Percentiles rank a stretch among this genome's conserved stretches.
Conservation (phyloP, 2,888 invertebrate species). For the Matsumyia berberina region DNA sequence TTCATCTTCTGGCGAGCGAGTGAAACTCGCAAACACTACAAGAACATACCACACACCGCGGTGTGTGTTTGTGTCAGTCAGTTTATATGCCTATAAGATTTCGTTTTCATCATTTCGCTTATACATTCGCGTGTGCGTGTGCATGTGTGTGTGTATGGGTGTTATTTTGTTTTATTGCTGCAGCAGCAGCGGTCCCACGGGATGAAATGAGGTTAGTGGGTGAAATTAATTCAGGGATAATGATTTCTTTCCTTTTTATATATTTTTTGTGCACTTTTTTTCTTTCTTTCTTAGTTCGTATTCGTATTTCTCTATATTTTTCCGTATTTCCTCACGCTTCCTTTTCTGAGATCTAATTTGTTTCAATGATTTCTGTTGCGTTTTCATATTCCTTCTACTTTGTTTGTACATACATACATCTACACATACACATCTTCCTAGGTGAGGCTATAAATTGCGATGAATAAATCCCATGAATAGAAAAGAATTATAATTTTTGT, state of each 20-base stretch:
- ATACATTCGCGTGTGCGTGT: neutral
- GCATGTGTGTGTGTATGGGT: constrained; percentile 10
- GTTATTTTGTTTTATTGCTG: constrained; percentile 70
- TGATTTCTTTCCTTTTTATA: constrained; percentile 69
- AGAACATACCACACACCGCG: too few species aligned
- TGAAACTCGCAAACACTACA: constrained; percentile 31
- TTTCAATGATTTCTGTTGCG: constrained; percentile 64
- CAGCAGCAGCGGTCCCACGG: constrained; percentile 71
- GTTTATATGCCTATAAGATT: constrained; percentile 52
- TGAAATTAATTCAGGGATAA: constrained; percentile 77
- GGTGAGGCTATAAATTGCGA: constrained; percentile 10
- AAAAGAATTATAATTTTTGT: constrained; percentile 9
- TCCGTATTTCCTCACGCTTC: constrained; percentile 41
- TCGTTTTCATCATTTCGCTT: constrained; percentile 47
- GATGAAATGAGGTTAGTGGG: constrained; percentile 76
- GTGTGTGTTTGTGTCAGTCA: constrained; percentile 42
- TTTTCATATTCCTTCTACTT: constrained; percentile 26
- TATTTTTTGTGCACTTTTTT: constrained; percentile 20
- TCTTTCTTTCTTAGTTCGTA: neutral
- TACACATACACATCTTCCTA: too few species aligned
- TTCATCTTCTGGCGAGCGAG: constrained; percentile 64
- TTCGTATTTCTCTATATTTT: constrained; percentile 18
- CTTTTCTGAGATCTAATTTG: constrained; percentile 67
- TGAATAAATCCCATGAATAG: constrained; percentile 38
- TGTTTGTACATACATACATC: too few species aligned